Conservation (phyloP, 2,888 invertebrate genomes). For the Callimorpha dominula region DNA sequence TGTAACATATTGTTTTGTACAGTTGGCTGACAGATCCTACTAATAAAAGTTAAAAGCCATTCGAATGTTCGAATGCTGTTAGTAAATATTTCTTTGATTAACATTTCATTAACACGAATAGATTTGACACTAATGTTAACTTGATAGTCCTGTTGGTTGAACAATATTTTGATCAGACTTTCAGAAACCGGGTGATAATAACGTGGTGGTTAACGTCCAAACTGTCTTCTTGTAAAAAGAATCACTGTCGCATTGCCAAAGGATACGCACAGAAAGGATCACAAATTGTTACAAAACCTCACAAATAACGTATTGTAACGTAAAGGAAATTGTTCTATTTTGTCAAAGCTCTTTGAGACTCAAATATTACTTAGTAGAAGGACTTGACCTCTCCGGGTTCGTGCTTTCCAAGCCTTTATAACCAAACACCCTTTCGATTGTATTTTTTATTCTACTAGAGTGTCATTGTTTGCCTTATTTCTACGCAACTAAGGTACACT, state of each 20-base stretch:
- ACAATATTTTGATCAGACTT: too few relatives aligned
- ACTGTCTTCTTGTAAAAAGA: neutral
- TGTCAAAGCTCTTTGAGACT: conserved; percentile 5
- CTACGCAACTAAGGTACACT: neutral
- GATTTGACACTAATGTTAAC: too few relatives aligned
- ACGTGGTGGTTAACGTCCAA: neutral
- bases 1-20: too few relatives aligned
- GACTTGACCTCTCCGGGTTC: neutral
- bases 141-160: too few relatives aligned
- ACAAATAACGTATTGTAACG: conserved; percentile 6
- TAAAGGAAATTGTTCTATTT: conserved; percentile 12
- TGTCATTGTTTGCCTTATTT: too few relatives aligned
- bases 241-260: too few relatives aligned
- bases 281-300: neutral
- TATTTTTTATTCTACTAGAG: neutral
- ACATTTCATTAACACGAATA: too few relatives aligned
- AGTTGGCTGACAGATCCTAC: too few relatives aligned
- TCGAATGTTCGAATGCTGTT: too few relatives aligned
- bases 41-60: too few relatives aligned
- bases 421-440: neutral
- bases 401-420: neutral
- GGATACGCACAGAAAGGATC: neutral
- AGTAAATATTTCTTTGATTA: too few relatives aligned
- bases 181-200: neutral
- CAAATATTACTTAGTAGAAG: neutral